Evolutionary conservation across 2,113 vertebrate species (phyloP), one percentile per base, ranked within the genome.

Genomic region (Anarrhichthys ocellatus): DNA sequence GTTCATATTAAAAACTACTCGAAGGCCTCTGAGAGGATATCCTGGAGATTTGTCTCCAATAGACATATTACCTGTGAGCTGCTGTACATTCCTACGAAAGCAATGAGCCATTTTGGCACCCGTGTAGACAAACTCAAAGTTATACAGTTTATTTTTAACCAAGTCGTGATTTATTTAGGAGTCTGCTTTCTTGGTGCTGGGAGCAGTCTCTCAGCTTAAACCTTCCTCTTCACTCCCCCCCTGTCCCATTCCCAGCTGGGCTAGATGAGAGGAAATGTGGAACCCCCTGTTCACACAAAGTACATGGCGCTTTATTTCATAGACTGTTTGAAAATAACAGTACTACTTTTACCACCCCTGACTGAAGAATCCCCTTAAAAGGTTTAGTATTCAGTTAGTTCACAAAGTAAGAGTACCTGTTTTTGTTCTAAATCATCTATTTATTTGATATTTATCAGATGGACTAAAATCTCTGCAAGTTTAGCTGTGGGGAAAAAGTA

Each of bases 141-240:
- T 76, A 73, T 78, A 56, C 63, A 29, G 78, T 89, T 92, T 93
- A 92, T 93, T 93, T 94, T 92, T 88, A 93, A 86, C 85, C 65
- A 64, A 59, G 71, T 82, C 7, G 38, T 93, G 90, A 92, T 94
- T 93, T 91, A 92, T 93, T 93, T 87, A 92, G 73, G 63, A 40
- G 90, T 66, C 74, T 87, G n/a, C 73, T 73, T 82, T 77, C 76
- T 65, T 82, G 71, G 80, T 85, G 73, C 80, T 73, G n/a, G 56
- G 76, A 87, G 80, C 72, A 79, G 81, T 70, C 75, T 50, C 34
- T 85, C 73, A 65, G 74, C 81, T 86, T 67, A 88, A 75, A 68
- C 63, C 61, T 67, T 80, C 75, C 48, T 56, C 67, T 80, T 63
- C 34, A 48, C 36, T 72, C 29, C 32, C 46, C 73, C 29, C 22